These are phyloP conservation scores for Amblyjoppa fuscipennis DNA, from an alignment of 2,888 invertebrate genomes.

Conservation along the genomic window DNA sequence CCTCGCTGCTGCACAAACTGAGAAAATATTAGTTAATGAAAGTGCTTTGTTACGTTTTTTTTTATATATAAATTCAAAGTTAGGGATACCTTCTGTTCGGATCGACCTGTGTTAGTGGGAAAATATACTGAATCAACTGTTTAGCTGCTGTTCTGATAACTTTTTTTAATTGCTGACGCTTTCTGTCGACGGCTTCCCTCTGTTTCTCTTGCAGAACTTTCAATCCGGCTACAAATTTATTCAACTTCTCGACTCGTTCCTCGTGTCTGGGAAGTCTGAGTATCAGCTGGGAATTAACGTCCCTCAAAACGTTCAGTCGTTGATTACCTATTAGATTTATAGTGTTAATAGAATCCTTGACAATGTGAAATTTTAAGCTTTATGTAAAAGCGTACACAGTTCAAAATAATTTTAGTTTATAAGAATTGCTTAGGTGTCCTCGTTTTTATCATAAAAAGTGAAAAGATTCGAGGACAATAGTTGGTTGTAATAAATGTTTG, in stretches of 20 bases:
- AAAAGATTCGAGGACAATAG: no score
- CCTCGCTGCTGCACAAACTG: slow-evolving; percentile 82
- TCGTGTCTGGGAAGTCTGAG: slow-evolving; percentile 88
- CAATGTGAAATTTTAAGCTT: no score
- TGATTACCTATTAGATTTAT: slow-evolving; percentile 79
- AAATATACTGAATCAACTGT: slow-evolving; percentile 89
- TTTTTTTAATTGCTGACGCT: slow-evolving; percentile 87
- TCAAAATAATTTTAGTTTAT: no score
- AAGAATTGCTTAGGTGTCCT: no score
- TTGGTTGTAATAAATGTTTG: no score
- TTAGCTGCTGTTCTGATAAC: slow-evolving; percentile 87
- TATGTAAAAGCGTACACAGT: no score
- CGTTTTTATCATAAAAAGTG: no score
- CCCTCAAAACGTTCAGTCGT: slow-evolving; percentile 81
- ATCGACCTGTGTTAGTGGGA: slow-evolving; percentile 88
- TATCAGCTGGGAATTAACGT: slow-evolving; percentile 84
- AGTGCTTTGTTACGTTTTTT: not conserved
- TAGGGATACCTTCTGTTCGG: slow-evolving; percentile 85
- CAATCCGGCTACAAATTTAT: slow-evolving; percentile 87
- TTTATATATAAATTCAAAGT: slow-evolving; percentile 34
- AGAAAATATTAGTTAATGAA: slow-evolving; percentile 7
- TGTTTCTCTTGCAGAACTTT: slow-evolving; percentile 86
- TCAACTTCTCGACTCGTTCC: slow-evolving; percentile 88
- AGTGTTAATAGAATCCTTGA: not conserved
- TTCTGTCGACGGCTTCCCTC: slow-evolving; percentile 85